Conservation (phyloP, 2,797 vertebrate species). For the Nannoperca australis region DNA sequence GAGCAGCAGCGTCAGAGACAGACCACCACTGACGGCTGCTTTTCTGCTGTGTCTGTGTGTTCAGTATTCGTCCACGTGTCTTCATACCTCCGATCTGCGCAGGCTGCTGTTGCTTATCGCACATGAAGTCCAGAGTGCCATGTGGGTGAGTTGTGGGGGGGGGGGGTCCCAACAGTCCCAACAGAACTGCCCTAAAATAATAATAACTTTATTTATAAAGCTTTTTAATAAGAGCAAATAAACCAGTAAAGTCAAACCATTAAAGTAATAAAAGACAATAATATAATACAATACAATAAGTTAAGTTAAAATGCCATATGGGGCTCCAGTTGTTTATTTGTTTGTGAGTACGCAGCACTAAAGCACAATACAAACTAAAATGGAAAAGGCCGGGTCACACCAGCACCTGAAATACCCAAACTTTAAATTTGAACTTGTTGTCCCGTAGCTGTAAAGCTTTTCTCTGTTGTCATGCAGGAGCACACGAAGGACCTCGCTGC, state of each 20-base stretch:
- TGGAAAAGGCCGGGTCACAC: not conserved
- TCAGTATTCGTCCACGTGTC: constrained; percentile 77
- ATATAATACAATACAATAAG: too few relatives aligned
- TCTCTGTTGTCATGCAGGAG: constrained; percentile 72
- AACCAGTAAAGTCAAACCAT: too few relatives aligned
- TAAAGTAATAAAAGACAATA: too few relatives aligned
- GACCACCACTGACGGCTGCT: constrained; percentile 72
- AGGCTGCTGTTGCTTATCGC: constrained; percentile 83
- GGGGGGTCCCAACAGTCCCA: too few relatives aligned
- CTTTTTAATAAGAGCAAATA: too few relatives aligned
- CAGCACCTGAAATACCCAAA: not conserved
- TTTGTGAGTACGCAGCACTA: not conserved
- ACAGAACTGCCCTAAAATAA: too few relatives aligned
- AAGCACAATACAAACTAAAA: not conserved
- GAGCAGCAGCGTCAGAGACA: constrained; percentile 8
- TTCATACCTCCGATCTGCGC: constrained; percentile 78
- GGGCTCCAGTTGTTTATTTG: not conserved
- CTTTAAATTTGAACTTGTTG: not conserved
- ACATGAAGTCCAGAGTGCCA: constrained; percentile 77
- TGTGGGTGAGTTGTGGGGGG: constrained; percentile 82
- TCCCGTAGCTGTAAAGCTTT: not conserved
- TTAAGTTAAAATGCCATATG: too few relatives aligned
- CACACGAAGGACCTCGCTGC: constrained; percentile 82
- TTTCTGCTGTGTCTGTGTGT: constrained; percentile 83
- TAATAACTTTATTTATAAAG: too few relatives aligned